A percentile compares a stretch with the other conserved stretches of the same genome.
phyloP scores from a whole-genome alignment of 2,797 vertebrate species.

The Chlorospingus flavigularis region DNA sequence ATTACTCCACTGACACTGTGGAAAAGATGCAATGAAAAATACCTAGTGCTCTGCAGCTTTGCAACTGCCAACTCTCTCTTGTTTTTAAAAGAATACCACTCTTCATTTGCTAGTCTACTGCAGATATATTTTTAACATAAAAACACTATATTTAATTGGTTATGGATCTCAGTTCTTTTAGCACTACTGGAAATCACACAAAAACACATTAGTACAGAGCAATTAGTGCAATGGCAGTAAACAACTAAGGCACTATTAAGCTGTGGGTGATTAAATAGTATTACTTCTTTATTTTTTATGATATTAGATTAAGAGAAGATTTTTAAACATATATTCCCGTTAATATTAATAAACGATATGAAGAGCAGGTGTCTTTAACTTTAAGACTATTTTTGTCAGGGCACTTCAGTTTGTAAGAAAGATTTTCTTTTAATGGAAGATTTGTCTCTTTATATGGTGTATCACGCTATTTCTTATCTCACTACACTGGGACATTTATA shows the following conservation, averaged over 20 bases:
- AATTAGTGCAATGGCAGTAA: conserved; percentile 82
- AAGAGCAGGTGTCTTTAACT: conserved; percentile 74
- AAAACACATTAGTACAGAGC: conserved; percentile 83
- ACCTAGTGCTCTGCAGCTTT: conserved; percentile 64
- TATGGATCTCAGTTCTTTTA: conserved; percentile 82
- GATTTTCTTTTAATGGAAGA: conserved; percentile 21
- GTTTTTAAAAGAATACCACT: conserved; percentile 67
- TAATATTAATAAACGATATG: conserved; percentile 60
- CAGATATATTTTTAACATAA: conserved; percentile 83
- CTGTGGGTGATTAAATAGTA: conserved; percentile 84
- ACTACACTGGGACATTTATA: conserved; percentile 66
- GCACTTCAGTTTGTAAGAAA: conserved; percentile 41
- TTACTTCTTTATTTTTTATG: conserved; percentile 81
- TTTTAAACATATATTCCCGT: conserved; percentile 66
- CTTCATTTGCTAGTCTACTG: conserved; percentile 67
- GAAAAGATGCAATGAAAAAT: conserved; percentile 68
- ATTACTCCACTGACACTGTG: conserved; percentile 67
- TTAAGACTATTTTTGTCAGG: conserved; percentile 47
- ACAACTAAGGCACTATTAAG: conserved; percentile 82
- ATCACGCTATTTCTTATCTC: conserved; percentile 63
- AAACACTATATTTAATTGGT: conserved; percentile 83
- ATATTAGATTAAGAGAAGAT: conserved; percentile 74
- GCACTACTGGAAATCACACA: conserved; percentile 84
- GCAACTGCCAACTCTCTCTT: conserved; percentile 59
- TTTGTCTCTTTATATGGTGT: conserved; percentile 34